Conservation (phyloP, 2,797 vertebrate species). For the Lophotriccus pileatus region DNA sequence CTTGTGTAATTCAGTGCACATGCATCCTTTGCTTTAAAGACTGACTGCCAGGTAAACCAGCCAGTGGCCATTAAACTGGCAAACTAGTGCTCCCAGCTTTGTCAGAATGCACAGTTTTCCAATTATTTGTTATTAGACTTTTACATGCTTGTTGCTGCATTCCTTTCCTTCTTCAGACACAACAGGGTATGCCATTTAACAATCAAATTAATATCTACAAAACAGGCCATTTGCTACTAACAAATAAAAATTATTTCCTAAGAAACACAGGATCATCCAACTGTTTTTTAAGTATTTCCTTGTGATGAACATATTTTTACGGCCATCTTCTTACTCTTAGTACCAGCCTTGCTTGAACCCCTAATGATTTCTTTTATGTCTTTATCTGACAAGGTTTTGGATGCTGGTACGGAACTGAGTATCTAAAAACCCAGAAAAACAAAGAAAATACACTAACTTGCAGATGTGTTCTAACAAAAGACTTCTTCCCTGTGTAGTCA, state of each 20-base stretch:
- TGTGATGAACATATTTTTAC: background rate
- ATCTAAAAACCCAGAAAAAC: background rate
- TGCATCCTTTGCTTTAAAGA: background rate
- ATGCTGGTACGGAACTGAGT: background rate
- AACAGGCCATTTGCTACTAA: background rate
- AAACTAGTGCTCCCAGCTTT: background rate
- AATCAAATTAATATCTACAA: background rate
- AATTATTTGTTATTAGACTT: background rate
- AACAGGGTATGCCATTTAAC: background rate
- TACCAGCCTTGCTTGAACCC: background rate
- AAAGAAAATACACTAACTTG: constrained; percentile 77
- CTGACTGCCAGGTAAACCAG: background rate
- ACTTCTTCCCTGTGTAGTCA: constrained; percentile 93
- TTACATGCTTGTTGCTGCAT: background rate
- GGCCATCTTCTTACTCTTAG: background rate
- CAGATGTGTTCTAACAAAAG: constrained; percentile 94
- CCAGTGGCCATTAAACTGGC: background rate
- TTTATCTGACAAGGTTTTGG: background rate
- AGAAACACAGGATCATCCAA: background rate
- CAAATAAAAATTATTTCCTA: background rate
- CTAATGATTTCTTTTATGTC: background rate
- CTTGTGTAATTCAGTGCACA: background rate
- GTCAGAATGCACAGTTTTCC: background rate
- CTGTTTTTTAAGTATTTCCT: background rate
- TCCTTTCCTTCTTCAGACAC: background rate